Evolutionary conservation across 2,797 vertebrate genomes (phyloP).

Genomic region (Enteromius treurensis): DNA sequence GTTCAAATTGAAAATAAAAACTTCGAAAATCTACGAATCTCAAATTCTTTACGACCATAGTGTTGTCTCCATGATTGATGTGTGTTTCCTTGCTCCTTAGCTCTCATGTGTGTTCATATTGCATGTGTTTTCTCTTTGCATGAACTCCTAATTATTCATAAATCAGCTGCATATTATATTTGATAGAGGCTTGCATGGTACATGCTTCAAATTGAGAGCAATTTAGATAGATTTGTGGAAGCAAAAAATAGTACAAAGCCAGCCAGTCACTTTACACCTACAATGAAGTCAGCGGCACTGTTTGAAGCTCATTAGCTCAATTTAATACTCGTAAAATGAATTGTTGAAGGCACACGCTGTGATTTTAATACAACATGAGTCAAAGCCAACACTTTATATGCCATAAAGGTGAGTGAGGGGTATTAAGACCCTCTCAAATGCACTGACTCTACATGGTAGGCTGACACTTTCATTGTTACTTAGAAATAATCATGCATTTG

Average conservation of each 20-base stretch:
- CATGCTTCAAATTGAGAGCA: constrained; percentile 25
- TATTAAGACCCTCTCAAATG: constrained; percentile 33
- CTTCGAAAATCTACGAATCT: constrained; percentile 71
- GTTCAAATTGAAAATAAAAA: constrained; percentile 68
- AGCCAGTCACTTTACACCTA: constrained; percentile 34
- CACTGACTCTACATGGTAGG: not conserved
- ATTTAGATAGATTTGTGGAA: constrained; percentile 29
- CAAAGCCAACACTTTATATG: constrained; percentile 34
- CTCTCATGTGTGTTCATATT: not conserved
- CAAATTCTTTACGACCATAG: constrained; percentile 81
- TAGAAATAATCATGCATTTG: not conserved
- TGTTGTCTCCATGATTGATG: constrained; percentile 61
- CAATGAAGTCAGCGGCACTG: constrained; percentile 6
- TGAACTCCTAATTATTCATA: constrained; percentile 12
- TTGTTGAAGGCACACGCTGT: constrained; percentile 40
- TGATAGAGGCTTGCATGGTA: not conserved
- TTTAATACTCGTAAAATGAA: constrained; percentile 28
- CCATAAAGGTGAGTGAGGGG: constrained; percentile 34
- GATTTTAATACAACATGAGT: constrained; percentile 44
- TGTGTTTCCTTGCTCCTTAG: constrained; percentile 30
- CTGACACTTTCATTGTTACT: constrained; percentile 8
- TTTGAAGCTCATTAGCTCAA: constrained; percentile 33
- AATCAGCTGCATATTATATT: constrained; percentile 7
- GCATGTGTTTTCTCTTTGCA: constrained; percentile 24
- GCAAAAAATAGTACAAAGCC: constrained; percentile 19